Evolutionary conservation across 2,113 vertebrate species (phyloP).

Genomic region (Verasper variegatus): DNA sequence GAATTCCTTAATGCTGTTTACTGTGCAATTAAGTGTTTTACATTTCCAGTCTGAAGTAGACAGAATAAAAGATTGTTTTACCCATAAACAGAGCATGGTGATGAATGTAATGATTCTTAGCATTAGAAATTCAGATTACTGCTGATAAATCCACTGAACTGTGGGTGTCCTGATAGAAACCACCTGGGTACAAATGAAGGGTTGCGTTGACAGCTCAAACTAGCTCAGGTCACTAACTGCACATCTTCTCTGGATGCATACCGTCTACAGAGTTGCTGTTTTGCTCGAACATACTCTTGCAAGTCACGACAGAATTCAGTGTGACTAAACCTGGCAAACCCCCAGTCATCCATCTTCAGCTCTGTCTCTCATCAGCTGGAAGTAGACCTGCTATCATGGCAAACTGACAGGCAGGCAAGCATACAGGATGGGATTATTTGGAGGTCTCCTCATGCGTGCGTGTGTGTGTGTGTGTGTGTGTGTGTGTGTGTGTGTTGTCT

Average conservation of each 20-base stretch:
- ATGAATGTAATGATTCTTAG: not conserved
- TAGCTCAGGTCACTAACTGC: not conserved
- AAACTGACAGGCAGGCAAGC: slow-evolving; percentile 19
- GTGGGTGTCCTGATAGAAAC: not conserved
- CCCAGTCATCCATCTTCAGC: slow-evolving; percentile 37
- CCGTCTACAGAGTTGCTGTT: not conserved
- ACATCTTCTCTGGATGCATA: no score
- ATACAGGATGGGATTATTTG: slow-evolving; percentile 22
- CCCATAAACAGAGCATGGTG: not conserved
- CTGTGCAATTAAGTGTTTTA: not conserved
- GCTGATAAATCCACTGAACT: not conserved
- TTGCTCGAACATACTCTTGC: not conserved
- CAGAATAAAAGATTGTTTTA: not conserved
- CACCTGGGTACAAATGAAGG: not conserved
- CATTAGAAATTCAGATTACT: not conserved
- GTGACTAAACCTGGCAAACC: slow-evolving; percentile 60
- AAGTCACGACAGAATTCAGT: slow-evolving; percentile 38
- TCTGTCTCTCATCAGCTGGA: slow-evolving; percentile 47
- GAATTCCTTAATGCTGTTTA: not conserved
- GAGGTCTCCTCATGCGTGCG: slow-evolving; percentile 13
- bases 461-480: slow-evolving; percentile 19
- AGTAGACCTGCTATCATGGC: slow-evolving; percentile 16
- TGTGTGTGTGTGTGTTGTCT: slow-evolving; percentile 4
- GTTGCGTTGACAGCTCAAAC: no score
- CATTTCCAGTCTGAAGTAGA: not conserved